Evolutionary conservation across 2,113 vertebrate species (phyloP), one percentile per base, ranked within the genome.

Genomic region (Microtus montanus): DNA sequence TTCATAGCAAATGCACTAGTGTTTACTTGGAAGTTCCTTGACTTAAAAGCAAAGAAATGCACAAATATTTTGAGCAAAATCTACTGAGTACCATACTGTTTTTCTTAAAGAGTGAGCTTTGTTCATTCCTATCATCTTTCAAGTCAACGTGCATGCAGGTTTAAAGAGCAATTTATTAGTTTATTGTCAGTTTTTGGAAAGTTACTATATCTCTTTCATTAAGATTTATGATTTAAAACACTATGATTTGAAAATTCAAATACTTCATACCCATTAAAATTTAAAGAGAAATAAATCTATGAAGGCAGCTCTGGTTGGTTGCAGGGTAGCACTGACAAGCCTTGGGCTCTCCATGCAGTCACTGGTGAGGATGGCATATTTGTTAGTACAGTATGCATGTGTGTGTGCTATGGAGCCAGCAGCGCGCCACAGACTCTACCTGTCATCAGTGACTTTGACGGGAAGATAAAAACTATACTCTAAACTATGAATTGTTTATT

Each of bases 31-130:
- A 90, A 35, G 63, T 74, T 64, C 17, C 54, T 68, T 80, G 52
- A 85, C 13, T 47, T 82, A 30, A 83, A 61, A 15, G 82, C 66
- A 92, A 80, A 93, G 77, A 91, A 95, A 68, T 79, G 63, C 33
- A 58, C 86, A 54, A 52, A 61, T 87, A 75, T 75, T 66, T 68
- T 77, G 35, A 83, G 30, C 86, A 73, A 83, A 88, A 85, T 52
- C 75, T 61, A 41, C 74, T 64, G 26, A 33, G 79, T n/a, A 28
- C 4, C 8, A 41, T 35, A 14, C 20, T 80, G 70, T 66, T 52
- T 9, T 58, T 19, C 26, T 47, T 22, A 86, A 12, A 17, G 66
- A 79, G 35, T 22, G 11, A 92, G 13, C 13, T 71, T 87, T 66
- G 10, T 90, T 90, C 75, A 54, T 92, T 80, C 87, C 44, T 30